Conservation (phyloP, 2,113 vertebrate genomes). For the Ondatra zibethicus region DNA sequence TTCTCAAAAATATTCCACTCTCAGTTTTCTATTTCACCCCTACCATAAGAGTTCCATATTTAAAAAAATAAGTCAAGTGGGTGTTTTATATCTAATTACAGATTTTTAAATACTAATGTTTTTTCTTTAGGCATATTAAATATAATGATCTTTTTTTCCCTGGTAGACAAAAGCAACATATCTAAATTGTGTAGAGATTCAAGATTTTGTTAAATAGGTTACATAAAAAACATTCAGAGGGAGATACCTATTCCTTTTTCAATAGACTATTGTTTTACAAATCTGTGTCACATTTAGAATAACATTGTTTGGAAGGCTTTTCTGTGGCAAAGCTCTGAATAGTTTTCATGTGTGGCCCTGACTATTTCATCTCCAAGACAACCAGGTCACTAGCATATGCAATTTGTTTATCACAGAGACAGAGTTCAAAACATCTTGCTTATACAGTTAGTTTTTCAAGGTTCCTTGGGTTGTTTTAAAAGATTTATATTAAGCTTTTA, state of each 20-base stretch:
- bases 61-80: not conserved
- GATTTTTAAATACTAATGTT: not conserved
- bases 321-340: not conserved
- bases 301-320: not conserved
- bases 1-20: not conserved
- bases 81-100: not conserved
- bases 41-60: not conserved
- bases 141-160: not conserved
- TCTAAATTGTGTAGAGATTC: not conserved
- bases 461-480: not conserved
- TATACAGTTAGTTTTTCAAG: slow-evolving; percentile 25
- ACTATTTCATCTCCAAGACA: slow-evolving; percentile 53
- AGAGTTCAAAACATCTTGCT: not conserved
- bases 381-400: not conserved
- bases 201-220: not conserved
- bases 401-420: not conserved
- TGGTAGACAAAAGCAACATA: not conserved
- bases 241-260: not conserved
- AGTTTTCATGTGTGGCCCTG: not conserved
- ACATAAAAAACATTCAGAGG: slow-evolving; percentile 10
- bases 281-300: not conserved
- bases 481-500: not conserved
- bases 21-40: not conserved
- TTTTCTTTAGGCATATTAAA: not conserved
- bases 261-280: not conserved